These are phyloP conservation scores for Agrochola lychnidis DNA, from an alignment of 2,888 invertebrate genomes.

Conservation along the genomic window DNA sequence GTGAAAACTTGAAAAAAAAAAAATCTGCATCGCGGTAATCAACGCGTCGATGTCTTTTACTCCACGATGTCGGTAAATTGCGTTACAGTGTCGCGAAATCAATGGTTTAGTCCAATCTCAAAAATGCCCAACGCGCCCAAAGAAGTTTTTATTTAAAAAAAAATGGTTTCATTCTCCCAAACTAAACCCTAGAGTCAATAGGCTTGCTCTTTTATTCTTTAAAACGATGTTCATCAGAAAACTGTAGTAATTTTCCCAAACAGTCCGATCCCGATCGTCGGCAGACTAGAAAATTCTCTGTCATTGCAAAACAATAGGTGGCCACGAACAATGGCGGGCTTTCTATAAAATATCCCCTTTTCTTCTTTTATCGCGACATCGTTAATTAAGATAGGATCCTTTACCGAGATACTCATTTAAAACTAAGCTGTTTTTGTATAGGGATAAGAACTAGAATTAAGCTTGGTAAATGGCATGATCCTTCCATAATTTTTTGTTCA, in stretches of 20 bases:
- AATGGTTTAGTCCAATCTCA: no score
- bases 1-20: no score
- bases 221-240: conserved; percentile 44
- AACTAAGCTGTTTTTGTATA: conserved; percentile 57
- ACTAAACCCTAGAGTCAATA: conserved; percentile 11
- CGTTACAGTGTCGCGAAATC: no score
- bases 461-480: conserved; percentile 26
- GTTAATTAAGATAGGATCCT: conserved; percentile 68
- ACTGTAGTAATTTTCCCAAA: conserved; percentile 52
- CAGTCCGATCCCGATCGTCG: conserved; percentile 42
- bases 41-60: no score
- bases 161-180: not conserved
- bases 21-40: no score
- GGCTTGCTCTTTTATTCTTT: conserved; percentile 33
- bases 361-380: conserved; percentile 63
- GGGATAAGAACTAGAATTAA: conserved; percentile 50
- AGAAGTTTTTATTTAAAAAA: conserved; percentile 1
- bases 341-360: conserved; percentile 63
- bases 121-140: no score
- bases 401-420: conserved; percentile 56
- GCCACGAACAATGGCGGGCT: conserved; percentile 55
- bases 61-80: no score
- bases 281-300: conserved; percentile 64
- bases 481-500: conserved; percentile 13
- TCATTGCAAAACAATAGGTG: conserved; percentile 66